Evolutionary conservation across 1,140 invertebrate genomes (phyloP).

Genomic region (Drosophila truncata): DNA sequence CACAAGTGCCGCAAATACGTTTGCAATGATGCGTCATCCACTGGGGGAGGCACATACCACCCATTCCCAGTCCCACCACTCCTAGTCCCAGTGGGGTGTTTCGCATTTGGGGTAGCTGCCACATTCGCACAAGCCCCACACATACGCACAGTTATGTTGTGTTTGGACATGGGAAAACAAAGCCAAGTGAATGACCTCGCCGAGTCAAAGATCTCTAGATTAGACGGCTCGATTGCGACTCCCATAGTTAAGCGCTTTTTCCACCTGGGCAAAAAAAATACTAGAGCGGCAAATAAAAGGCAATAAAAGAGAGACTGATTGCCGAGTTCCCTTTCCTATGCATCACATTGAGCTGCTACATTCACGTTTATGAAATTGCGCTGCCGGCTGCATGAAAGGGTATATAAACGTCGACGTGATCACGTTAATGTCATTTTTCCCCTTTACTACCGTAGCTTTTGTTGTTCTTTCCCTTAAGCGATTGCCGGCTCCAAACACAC

Average conservation of each 20-base stretch:
- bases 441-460: neutral
- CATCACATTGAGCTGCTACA: neutral
- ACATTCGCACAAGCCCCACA: constrained; percentile 16
- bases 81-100: constrained; percentile 27
- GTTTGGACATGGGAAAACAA: constrained; percentile 69
- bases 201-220: constrained; percentile 61
- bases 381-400: neutral
- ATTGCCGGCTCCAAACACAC: constrained; percentile 30
- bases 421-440: neutral
- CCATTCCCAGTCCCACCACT: constrained; percentile 3
- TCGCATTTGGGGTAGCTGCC: constrained; percentile 27
- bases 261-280: constrained; percentile 9
- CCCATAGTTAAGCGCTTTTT: constrained; percentile 40
- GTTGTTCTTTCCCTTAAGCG: constrained; percentile 25
- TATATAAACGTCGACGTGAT: neutral
- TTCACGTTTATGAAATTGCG: neutral
- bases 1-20: constrained; percentile 54
- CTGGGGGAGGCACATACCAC: constrained; percentile 35
- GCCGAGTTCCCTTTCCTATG: constrained; percentile 4
- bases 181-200: constrained; percentile 69
- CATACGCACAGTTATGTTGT: constrained; percentile 58
- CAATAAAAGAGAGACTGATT: constrained; percentile 22
- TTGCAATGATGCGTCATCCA: constrained; percentile 68
- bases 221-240: constrained; percentile 27
- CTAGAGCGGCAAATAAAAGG: constrained; percentile 22